These are phyloP conservation scores for Halocynthia roretzi DNA, from an alignment of 23 tunicate species.

Conservation along the genomic window DNA sequence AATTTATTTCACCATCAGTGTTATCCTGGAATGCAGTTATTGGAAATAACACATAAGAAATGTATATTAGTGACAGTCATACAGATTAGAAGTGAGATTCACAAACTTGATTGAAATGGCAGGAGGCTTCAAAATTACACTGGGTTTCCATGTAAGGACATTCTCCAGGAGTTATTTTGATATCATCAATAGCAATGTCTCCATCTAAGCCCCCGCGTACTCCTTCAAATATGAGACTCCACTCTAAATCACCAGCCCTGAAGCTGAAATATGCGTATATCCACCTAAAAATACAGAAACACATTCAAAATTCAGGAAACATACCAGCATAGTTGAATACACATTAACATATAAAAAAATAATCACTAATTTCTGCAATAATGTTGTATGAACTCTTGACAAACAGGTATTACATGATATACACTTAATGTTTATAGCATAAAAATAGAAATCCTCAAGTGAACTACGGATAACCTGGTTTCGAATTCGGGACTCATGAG, in stretches of 20 bases:
- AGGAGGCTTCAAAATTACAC: conserved; percentile 82
- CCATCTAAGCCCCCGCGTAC: conserved; percentile 68
- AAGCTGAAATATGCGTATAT: conserved; percentile 52
- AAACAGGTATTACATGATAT: no score
- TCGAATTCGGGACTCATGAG: no score
- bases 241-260: conserved; percentile 28
- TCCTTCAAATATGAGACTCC: conserved; percentile 51
- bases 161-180: conserved; percentile 37
- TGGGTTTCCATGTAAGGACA: conserved; percentile 61
- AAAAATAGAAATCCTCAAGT: no score
- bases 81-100: not conserved
- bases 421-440: no score
- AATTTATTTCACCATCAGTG: conserved; percentile 46
- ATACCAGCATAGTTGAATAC: no score
- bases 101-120: conserved; percentile 61
- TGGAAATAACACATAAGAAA: not conserved
- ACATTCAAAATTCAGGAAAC: not conserved
- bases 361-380: no score
- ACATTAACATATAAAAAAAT: no score
- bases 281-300: conserved; percentile 50
- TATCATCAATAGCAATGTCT: conserved; percentile 92
- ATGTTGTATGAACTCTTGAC: no score
- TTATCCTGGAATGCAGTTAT: conserved; percentile 7
- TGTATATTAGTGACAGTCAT: not conserved
- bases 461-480: no score